Percentiles rank a stretch among this genome's conserved stretches.
Evolutionary conservation across 2,113 vertebrate species (phyloP).

Genomic region (Alligator sinensis): DNA sequence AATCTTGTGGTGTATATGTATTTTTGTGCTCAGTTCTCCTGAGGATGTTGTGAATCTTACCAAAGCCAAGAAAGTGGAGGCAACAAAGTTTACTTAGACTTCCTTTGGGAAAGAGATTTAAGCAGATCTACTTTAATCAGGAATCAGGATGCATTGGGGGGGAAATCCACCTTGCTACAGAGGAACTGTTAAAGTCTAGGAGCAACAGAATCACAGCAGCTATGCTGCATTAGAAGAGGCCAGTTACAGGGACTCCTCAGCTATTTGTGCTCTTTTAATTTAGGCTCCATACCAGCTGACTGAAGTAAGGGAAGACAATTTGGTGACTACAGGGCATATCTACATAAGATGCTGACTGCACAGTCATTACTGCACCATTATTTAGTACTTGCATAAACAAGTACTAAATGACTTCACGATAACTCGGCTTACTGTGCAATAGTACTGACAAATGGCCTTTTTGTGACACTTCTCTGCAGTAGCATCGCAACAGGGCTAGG

Average conservation of each 20-base stretch:
- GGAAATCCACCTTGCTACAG: background rate
- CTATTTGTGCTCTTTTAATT: background rate
- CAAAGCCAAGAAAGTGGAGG: background rate
- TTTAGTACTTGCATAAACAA: too few species aligned
- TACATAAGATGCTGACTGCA: too few species aligned
- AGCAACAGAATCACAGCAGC: background rate
- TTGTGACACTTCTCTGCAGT: too few species aligned
- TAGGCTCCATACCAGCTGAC: background rate
- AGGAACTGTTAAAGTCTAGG: background rate
- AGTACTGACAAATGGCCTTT: too few species aligned
- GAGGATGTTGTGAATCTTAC: background rate
- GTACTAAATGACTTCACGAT: too few species aligned
- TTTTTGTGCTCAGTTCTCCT: background rate
- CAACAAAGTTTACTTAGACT: background rate
- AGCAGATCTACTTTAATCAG: conserved; percentile 36
- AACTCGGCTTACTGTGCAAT: too few species aligned
- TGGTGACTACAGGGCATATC: too few species aligned
- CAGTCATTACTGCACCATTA: too few species aligned
- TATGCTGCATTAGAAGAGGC: background rate
- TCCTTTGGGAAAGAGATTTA: conserved; percentile 28
- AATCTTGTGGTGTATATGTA: background rate
- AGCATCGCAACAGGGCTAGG: too few species aligned
- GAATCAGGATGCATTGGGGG: background rate
- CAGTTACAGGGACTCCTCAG: background rate
- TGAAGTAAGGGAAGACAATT: background rate